These are phyloP conservation scores for Salvelinus namaycush DNA, from an alignment of 2,113 vertebrate genomes.

Conservation along the genomic window DNA sequence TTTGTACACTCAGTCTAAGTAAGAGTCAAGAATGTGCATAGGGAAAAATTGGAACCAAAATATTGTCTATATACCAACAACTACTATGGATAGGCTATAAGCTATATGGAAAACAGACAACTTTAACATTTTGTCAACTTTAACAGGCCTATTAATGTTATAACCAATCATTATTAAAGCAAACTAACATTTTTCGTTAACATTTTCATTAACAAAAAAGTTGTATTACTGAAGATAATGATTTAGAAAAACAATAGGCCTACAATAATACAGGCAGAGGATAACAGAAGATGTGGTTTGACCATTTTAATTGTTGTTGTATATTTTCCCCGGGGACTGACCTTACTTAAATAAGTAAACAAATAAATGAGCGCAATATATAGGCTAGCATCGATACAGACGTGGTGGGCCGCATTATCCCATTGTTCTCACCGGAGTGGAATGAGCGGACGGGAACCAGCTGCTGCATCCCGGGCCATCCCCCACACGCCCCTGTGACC, in stretches of 20 bases:
- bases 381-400: conserved; percentile 52
- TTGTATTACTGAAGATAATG: not conserved
- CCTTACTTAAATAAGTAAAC: conserved; percentile 55
- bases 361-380: conserved; percentile 50
- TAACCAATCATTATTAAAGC: no score
- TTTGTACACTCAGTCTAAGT: no score
- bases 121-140: no score
- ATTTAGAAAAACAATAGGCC: not conserved
- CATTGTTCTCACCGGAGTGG: conserved; percentile 53
- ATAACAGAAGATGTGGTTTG: not conserved
- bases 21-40: no score
- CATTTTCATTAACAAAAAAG: no score
- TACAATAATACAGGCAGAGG: not conserved
- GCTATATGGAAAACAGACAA: no score
- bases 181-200: no score
- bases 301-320: conserved; percentile 16
- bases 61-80: no score
- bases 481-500: conserved; percentile 55
- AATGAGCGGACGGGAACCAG: conserved; percentile 64
- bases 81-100: no score
- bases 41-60: no score
- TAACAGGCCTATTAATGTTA: no score
- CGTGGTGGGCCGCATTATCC: conserved; percentile 52
- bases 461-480: conserved; percentile 52
- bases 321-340: conserved; percentile 7